Base-by-base conservation (phyloP, 2,888 invertebrate genomes). In the Spisula solida region DNA sequence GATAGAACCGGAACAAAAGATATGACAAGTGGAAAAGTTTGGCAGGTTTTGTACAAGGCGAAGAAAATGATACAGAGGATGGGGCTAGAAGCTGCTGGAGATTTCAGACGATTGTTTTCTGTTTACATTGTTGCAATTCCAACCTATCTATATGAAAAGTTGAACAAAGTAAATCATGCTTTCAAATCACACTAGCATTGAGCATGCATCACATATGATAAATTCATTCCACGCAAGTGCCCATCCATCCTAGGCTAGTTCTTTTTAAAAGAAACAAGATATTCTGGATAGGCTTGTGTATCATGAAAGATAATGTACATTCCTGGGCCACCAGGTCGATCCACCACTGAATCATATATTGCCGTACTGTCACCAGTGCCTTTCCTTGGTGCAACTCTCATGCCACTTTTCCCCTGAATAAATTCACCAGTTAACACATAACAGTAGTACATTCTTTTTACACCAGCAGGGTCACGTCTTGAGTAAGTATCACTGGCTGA, bases 221-320 rank as follows among this genome's bases (percentile, higher is more conserved):
- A 18, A 10, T 6, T 18, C 18, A 56, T 0, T n/a, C 14, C 56
- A n/a, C 56, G 4, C 20, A 56, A n/a, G n/a, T 10, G 5, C 12
- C 0, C 2, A 66, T 66, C 8, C 12, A 34, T 5, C 6, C n/a
- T n/a, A n/a, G n/a, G n/a, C 29, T 34, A 78, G 31, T 34, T 78
- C 47, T 78, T 75, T 75, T 86, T 88, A 83, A 95, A 96, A 6
- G 93, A 93, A 20, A 96, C 93, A 34, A 96, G 87, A 89, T 96
- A 96, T 60, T 95, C 94, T 5, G 96, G 96, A 86, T 96, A 96
- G 0, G 95, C 95, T 78, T 95, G 95, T 0, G 94, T 94, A 87
- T 96, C 96, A 91, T 95, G 92, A 86, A 96, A 96, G 31, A 96
- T 94, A n/a, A 96, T 94, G 90, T 93, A 96, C 88, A 96, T 96